A percentile compares a stretch with the other conserved stretches of the same genome.
Conservation (phyloP, 2,888 invertebrate species). For the Panopea generosa region DNA sequence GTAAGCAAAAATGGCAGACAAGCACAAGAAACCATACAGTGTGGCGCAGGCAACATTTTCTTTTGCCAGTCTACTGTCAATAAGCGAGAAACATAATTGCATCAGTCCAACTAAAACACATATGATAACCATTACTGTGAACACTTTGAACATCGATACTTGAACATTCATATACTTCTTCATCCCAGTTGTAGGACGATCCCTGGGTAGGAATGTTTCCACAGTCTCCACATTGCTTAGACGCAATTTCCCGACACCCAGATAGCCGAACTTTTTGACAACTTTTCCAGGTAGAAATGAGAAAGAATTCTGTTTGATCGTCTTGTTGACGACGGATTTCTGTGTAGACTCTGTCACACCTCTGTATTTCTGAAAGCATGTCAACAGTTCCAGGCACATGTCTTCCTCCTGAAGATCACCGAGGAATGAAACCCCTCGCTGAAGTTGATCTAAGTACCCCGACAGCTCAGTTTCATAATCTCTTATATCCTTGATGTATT, state of each 20-base stretch:
- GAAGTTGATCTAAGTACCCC: slow-evolving; percentile 60
- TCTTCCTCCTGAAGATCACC: slow-evolving; percentile 76
- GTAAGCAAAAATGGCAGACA: slow-evolving; percentile 64
- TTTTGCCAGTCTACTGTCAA: slow-evolving; percentile 10
- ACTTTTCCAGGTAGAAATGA: slow-evolving; percentile 58
- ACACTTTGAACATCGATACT: slow-evolving; percentile 13
- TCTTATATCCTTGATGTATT: slow-evolving; percentile 57
- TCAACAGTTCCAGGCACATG: slow-evolving; percentile 74
- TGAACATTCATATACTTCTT: background rate
- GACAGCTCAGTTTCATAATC: slow-evolving; percentile 64
- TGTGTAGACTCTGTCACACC: slow-evolving; percentile 47
- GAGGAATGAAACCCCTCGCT: slow-evolving; percentile 70
- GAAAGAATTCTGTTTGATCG: slow-evolving; percentile 52
- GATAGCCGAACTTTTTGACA: slow-evolving; percentile 32
- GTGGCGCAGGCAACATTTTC: slow-evolving; percentile 46
- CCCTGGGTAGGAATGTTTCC: slow-evolving; percentile 21
- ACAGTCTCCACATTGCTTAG: slow-evolving; percentile 26
- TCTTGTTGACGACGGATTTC: slow-evolving; percentile 54
- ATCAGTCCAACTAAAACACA: slow-evolving; percentile 38
- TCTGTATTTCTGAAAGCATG: slow-evolving; percentile 65
- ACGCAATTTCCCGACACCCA: slow-evolving; percentile 31
- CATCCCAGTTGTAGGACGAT: slow-evolving; percentile 6
- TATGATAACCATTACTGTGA: slow-evolving; percentile 13
- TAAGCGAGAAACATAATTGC: slow-evolving; percentile 22
- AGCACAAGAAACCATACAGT: slow-evolving; percentile 51